phyloP scores from a whole-genome alignment of 35 echinoderm and acorn worm genomes.

The Heliocidaris tuberculata region DNA sequence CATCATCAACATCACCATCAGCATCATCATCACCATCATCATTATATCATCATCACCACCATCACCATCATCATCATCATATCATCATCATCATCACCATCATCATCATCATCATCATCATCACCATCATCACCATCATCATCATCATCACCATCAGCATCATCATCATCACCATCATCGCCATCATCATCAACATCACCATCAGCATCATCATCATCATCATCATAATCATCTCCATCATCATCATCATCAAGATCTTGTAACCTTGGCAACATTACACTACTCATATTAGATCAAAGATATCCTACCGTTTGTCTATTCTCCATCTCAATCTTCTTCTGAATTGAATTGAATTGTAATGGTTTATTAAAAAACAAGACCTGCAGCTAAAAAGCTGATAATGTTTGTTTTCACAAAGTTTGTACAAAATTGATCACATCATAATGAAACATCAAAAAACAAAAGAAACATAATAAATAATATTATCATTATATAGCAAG shows the following conservation, averaged over 20 bases:
- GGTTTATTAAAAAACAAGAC: too few relatives aligned
- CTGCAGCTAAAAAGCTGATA: too few relatives aligned
- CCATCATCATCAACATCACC: not conserved
- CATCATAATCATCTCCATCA: not conserved
- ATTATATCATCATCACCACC: too few relatives aligned
- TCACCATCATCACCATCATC: constrained; percentile 20
- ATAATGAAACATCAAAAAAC: too few relatives aligned
- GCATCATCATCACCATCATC: not conserved
- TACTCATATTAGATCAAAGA: too few relatives aligned
- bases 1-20: not conserved
- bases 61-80: not conserved
- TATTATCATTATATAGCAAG: too few relatives aligned
- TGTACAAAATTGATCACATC: too few relatives aligned
- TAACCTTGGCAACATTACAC: too few relatives aligned
- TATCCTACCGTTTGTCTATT: constrained; percentile 84
- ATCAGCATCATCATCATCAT: not conserved
- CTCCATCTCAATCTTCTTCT: constrained; percentile 90
- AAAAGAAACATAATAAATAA: too few relatives aligned
- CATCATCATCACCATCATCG: not conserved
- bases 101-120: constrained; percentile 45
- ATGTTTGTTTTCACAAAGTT: too few relatives aligned
- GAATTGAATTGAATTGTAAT: too few relatives aligned
- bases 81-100: constrained; percentile 42
- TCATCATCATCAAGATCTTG: not conserved
- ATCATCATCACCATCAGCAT: not conserved